phyloP scores from a whole-genome alignment of 2,888 invertebrate species.

The Apamea epomidion region DNA sequence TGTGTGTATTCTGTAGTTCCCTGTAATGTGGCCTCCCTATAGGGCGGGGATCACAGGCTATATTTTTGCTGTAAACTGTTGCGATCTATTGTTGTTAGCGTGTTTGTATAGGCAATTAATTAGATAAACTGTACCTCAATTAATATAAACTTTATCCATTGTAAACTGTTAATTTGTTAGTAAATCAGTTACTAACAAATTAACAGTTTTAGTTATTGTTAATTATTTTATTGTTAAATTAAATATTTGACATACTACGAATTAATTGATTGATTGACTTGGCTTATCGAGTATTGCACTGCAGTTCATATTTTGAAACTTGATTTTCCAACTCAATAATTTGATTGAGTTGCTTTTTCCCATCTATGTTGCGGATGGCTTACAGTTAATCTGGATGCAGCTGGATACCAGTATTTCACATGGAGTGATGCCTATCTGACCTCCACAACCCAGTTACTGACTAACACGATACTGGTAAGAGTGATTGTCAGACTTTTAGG shows the following conservation, averaged over 20 bases:
- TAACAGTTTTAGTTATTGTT: background rate
- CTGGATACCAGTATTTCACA: background rate
- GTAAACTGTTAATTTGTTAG: background rate
- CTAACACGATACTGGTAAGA: background rate
- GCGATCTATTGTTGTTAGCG: constrained; percentile 38
- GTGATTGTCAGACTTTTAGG: background rate
- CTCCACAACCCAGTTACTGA: background rate
- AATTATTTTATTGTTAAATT: constrained; percentile 1
- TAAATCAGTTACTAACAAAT: constrained; percentile 6
- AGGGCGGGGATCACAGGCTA: constrained; percentile 45
- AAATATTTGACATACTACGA: background rate
- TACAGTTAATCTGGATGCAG: too few relatives aligned
- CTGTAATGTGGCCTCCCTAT: constrained; percentile 5
- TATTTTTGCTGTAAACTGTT: constrained; percentile 43
- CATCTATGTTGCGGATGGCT: too few relatives aligned
- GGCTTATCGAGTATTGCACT: background rate
- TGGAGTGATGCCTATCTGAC: background rate
- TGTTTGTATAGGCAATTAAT: constrained; percentile 25
- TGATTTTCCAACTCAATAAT: background rate
- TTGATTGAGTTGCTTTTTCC: background rate
- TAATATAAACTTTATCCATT: constrained; percentile 18
- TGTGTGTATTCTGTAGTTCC: constrained; percentile 19
- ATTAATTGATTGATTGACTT: background rate
- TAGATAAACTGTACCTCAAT: constrained; percentile 25
- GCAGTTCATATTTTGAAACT: background rate